These are phyloP conservation scores for Torymus tubicola DNA, from an alignment of 2,888 invertebrate species.

Conservation along the genomic window DNA sequence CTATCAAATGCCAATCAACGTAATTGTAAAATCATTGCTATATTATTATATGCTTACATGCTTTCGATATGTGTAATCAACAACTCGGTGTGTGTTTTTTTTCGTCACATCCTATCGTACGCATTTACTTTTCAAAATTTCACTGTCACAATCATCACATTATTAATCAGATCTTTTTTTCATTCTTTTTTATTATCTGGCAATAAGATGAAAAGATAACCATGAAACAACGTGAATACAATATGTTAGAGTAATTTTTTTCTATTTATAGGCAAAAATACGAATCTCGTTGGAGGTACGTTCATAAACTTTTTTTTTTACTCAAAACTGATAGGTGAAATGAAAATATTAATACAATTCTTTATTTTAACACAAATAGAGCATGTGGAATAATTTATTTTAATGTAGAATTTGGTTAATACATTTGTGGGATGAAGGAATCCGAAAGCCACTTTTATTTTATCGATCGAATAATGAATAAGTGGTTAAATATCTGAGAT, in stretches of 20 bases:
- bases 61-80: slow-evolving; percentile 1
- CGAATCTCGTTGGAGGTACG: slow-evolving; percentile 88
- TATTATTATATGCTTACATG: neutral
- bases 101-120: neutral
- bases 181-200: slow-evolving; percentile 1
- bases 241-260: slow-evolving; percentile 48
- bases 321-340: neutral
- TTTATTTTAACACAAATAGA: no score
- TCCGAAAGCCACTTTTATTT: no score
- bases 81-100: neutral
- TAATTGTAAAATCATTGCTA: no score
- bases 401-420: no score
- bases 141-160: slow-evolving; percentile 11
- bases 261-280: slow-evolving; percentile 84
- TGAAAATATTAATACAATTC: neutral
- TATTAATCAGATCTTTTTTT: neutral
- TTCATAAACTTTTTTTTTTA: slow-evolving; percentile 57
- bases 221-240: neutral
- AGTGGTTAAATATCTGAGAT: no score
- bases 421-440: no score
- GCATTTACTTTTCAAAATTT: neutral
- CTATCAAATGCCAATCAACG: neutral
- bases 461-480: no score
- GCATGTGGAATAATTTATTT: no score
- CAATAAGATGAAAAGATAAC: slow-evolving; percentile 14